A percentile compares a stretch with the other conserved stretches of the same genome.
Evolutionary conservation across 2,113 vertebrate genomes (phyloP).

Genomic region (Caloenas nicobarica): DNA sequence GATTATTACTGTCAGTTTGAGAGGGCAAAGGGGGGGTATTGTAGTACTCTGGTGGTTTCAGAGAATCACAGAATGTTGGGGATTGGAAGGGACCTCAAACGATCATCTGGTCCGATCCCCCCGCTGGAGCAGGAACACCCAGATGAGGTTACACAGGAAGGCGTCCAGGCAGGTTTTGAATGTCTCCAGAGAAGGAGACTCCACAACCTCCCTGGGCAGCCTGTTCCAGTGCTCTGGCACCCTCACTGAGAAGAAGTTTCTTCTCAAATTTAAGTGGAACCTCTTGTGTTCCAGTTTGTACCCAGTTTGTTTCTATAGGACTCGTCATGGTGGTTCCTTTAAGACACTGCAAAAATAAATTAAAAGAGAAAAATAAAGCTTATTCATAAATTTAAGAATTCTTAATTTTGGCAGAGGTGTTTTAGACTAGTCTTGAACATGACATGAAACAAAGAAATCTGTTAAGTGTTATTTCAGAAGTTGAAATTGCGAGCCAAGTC

Average conservation of each 20-base stretch:
- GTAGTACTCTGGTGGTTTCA: not conserved
- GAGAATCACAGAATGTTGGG: no score
- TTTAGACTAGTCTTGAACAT: not conserved
- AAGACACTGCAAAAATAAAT: not conserved
- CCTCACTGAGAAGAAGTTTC: no score
- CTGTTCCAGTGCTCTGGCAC: no score
- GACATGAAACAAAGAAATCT: not conserved
- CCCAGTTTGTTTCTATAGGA: not conserved
- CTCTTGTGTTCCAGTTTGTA: no score
- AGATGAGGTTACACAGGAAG: no score
- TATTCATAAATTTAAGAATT: not conserved
- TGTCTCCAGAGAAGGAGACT: no score
- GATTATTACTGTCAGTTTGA: not conserved
- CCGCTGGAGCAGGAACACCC: no score
- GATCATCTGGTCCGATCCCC: no score
- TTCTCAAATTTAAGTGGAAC: no score
- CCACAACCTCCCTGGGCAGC: no score
- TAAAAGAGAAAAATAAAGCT: not conserved
- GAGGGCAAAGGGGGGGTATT: not conserved
- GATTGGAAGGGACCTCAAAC: no score
- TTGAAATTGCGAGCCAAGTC: not conserved
- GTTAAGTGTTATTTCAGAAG: not conserved
- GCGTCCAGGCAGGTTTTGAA: no score
- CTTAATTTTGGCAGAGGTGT: not conserved
- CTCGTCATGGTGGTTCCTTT: not conserved